Evolutionary conservation across 2,888 invertebrate genomes (phyloP).

Genomic region (Macropis europaea): DNA sequence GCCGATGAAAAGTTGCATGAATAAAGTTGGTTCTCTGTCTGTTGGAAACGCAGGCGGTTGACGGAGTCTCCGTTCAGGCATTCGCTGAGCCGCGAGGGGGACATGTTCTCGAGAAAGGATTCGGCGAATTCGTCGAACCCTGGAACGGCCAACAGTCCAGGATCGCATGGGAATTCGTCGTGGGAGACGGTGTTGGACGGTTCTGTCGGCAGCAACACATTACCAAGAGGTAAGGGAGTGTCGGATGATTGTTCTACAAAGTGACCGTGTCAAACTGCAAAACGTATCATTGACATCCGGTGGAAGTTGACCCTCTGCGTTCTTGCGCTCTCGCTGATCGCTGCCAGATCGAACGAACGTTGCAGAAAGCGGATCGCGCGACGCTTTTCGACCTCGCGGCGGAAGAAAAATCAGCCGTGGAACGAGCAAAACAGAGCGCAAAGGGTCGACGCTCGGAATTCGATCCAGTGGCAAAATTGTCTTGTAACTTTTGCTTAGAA

Average conservation of each 20-base stretch:
- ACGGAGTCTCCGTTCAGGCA: slow-evolving; percentile 76
- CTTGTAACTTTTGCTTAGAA: neutral
- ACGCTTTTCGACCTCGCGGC: too few relatives aligned
- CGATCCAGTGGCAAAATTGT: slow-evolving; percentile 27
- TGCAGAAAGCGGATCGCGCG: too few relatives aligned
- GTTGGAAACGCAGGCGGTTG: slow-evolving; percentile 67
- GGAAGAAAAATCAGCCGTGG: too few relatives aligned
- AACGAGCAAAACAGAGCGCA: neutral
- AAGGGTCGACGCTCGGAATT: slow-evolving; percentile 13
- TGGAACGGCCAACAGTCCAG: slow-evolving; percentile 68
- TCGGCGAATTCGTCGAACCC: slow-evolving; percentile 66
- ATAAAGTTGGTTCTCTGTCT: slow-evolving; percentile 16
- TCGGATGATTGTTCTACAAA: slow-evolving; percentile 53
- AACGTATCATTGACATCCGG: slow-evolving; percentile 9
- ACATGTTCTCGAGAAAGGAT: slow-evolving; percentile 71
- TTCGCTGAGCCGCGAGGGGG: slow-evolving; percentile 73
- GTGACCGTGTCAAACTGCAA: slow-evolving; percentile 51
- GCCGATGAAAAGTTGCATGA: neutral
- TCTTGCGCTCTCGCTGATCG: neutral
- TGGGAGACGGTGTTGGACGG: slow-evolving; percentile 75
- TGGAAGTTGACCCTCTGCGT: neutral
- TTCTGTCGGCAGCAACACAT: slow-evolving; percentile 74
- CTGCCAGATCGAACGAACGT: too few relatives aligned
- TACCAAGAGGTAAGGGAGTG: slow-evolving; percentile 77
- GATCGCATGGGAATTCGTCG: slow-evolving; percentile 67